Conservation (phyloP, 1,140 invertebrate species). For the Lepidotrigona ventralis region DNA sequence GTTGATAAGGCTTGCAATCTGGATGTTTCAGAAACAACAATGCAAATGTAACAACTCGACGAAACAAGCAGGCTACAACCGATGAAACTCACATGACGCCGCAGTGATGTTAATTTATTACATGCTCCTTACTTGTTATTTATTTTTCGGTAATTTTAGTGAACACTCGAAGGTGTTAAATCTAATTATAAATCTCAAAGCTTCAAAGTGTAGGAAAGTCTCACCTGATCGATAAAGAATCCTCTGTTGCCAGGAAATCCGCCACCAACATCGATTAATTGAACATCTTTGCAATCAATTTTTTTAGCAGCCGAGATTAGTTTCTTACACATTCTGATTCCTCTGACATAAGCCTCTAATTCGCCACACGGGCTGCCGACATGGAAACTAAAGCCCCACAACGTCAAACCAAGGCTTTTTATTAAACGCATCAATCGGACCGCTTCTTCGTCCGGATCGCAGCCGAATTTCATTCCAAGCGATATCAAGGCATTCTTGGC, state of each 20-base stretch:
- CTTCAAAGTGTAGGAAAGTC: neutral
- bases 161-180: no score
- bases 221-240: conserved; percentile 84
- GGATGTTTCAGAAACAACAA: conserved; percentile 66
- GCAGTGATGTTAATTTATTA: no score
- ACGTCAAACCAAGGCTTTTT: conserved; percentile 84
- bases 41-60: no score
- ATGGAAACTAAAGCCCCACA: conserved; percentile 94
- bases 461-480: conserved; percentile 97
- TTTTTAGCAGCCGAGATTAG: conserved; percentile 85
- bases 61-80: neutral
- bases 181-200: no score
- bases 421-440: conserved; percentile 88
- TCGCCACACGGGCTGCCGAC: conserved; percentile 91
- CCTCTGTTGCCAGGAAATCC: conserved; percentile 88
- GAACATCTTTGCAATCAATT: conserved; percentile 85
- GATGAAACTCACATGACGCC: no score
- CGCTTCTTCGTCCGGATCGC: conserved; percentile 89
- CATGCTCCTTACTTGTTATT: no score
- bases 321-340: conserved; percentile 83
- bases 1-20: conserved; percentile 81
- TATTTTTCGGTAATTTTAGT: no score
- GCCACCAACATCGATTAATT: conserved; percentile 90
- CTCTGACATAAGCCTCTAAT: conserved; percentile 85
- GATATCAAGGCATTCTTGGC: conserved; percentile 87